Percentiles rank a stretch among this genome's conserved stretches.
Conservation (phyloP, 2,888 invertebrate species). For the Agonopterix alstromeriana region DNA sequence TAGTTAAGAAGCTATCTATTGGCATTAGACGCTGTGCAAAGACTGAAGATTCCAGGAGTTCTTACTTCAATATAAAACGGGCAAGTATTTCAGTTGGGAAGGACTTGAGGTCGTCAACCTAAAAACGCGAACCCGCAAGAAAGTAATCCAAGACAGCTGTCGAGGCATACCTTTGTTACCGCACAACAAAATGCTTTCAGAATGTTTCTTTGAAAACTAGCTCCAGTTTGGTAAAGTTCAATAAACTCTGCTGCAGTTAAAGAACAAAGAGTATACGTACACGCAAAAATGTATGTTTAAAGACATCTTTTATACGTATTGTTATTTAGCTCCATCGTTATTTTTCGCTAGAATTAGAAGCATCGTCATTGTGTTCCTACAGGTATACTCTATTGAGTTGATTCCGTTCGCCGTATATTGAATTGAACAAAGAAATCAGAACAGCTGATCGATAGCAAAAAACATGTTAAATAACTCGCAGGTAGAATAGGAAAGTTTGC, state of each 20-base stretch:
- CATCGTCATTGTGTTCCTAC: conserved; percentile 3
- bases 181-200: too few relatives aligned
- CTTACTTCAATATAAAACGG: too few relatives aligned
- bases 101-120: too few relatives aligned
- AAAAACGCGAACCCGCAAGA: too few relatives aligned
- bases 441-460: conserved; percentile 3
- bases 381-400: conserved; percentile 4
- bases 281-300: neutral
- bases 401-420: neutral
- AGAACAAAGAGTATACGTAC: neutral
- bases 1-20: too few relatives aligned
- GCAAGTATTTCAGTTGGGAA: too few relatives aligned
- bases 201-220: neutral
- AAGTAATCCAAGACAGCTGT: too few relatives aligned
- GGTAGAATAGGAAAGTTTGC: neutral
- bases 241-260: neutral
- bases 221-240: neutral
- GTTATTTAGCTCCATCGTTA: neutral
- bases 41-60: too few relatives aligned
- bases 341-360: conserved; percentile 4
- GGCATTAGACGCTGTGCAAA: too few relatives aligned
- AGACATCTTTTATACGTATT: conserved; percentile 1
- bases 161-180: too few relatives aligned
- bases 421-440: conserved; percentile 1
- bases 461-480: neutral